Evolutionary conservation across 2,888 invertebrate genomes (phyloP).

Genomic region (Lithophane leautieri): DNA sequence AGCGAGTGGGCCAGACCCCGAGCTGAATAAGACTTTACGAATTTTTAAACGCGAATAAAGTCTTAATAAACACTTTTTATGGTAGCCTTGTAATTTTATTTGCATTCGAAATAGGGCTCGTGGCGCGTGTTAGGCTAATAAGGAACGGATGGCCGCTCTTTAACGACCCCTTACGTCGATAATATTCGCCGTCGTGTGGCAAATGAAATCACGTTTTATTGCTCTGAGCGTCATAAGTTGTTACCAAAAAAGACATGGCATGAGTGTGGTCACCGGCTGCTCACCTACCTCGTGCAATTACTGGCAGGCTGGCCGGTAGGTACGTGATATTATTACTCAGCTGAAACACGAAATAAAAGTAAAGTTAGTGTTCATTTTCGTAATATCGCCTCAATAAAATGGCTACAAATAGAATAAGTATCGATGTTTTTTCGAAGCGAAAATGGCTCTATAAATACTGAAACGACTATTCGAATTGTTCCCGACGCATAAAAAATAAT

Average conservation of each 20-base stretch:
- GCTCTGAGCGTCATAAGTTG: conserved; percentile 75
- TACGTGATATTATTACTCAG: conserved; percentile 54
- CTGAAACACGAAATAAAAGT: conserved; percentile 39
- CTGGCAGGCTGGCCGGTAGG: conserved; percentile 50
- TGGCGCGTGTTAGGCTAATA: conserved; percentile 88
- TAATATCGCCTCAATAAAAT: conserved; percentile 58
- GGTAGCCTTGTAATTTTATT: conserved; percentile 87
- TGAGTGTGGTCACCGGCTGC: conserved; percentile 70
- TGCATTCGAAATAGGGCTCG: conserved; percentile 85
- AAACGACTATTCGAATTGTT: conserved; percentile 65
- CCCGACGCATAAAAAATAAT: conserved; percentile 70
- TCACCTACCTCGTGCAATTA: conserved; percentile 64
- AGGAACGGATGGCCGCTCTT: conserved; percentile 84
- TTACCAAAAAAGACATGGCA: conserved; percentile 73
- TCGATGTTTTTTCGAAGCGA: conserved; percentile 52
- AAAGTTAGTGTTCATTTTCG: conserved; percentile 45
- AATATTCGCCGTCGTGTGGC: conserved; percentile 80
- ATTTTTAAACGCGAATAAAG: conserved; percentile 88
- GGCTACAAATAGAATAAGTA: conserved; percentile 54
- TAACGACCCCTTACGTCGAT: conserved; percentile 82
- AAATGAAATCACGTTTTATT: conserved; percentile 84
- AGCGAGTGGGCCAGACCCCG: conserved; percentile 77
- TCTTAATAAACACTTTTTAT: conserved; percentile 89
- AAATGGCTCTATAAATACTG: conserved; percentile 66
- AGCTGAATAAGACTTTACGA: conserved; percentile 88